Evolutionary conservation across 1,140 invertebrate species (phyloP), one percentile per base, ranked within the genome.

Genomic region (Meloidogyne floridensis): DNA sequence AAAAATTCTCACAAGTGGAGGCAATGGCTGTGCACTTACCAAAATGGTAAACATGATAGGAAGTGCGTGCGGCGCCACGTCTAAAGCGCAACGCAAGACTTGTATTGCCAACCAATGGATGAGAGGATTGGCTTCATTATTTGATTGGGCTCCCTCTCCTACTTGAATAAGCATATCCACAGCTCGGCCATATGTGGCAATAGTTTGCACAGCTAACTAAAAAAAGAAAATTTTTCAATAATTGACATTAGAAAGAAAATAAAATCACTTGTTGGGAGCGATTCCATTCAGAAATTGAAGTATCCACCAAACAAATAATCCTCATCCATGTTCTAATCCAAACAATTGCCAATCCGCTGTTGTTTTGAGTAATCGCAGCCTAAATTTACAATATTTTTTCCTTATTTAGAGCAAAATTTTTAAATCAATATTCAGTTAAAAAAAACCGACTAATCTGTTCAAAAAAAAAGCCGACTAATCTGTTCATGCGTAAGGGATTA

Each of bases 301-400:
- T 70, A 65, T 86, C 85, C 59, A 87, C 84, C 53, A 87, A 59
- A 74, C 75, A 82, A 18, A 87, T 77, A 13, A 87, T 65, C 20
- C 86, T 84, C 84, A 88, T 87, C 86, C 86, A 87, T 59, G 69
- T 59, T 18, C 86, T 87, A 18, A 88, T 72, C 86, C 86, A 87
- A 53, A 73, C 56, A 4, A 53, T 70, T n/a, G 80, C 70, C 71
- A 86, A 74, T 42, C 80, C 84, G 15, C 77, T 85, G n/a, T 6
- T n/a, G 15, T 5, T 32, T 32, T 32, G 7, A 8, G 47, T 47
- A 47, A 47, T 47, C 47, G 47, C 7, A 47, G 47, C 47, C 47
- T 47, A 47, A 47, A 6, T 47, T 47, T 47, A 47, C 7, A 47
- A 47, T 47, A 47, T 32, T 32, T 32, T 32, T 32, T 11, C 54